Evolutionary conservation across 2,888 invertebrate species (phyloP), one percentile per base, ranked within the genome.

Genomic region (Erebia epiphron): DNA sequence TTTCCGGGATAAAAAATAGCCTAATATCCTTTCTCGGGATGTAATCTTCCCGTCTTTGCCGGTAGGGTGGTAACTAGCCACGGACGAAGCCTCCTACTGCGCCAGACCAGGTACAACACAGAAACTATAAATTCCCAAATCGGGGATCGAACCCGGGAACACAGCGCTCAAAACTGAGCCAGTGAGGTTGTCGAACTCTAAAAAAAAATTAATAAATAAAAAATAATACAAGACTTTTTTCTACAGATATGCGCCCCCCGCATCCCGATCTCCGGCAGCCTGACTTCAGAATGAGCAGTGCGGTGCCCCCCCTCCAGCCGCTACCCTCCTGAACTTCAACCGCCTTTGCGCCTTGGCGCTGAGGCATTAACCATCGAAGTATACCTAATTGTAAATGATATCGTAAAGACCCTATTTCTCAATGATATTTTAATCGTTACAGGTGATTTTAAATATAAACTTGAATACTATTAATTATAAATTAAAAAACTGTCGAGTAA

Each of bases 321-420:
- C 80, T 92, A 52, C 88, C 92, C 7, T 92, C 92, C 86, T 93
- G 93, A 93, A 90, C 87, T 74, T 80, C 90, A 68, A 83, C 89
- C 70, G 92, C 93, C 92, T 93, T 92, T 80, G 88, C 90, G 92
- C 92, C 92, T 26, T 93, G 93, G 93, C 92, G 93, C 81, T 92
- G 74, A 92, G 92, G 92, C 92, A 58, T 49, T 49, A 62, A 49
- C 62, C 9, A 70, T 54, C 52, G 54, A 35, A 4, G 26, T 35
- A 35, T 35, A 35, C 35, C 35, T 35, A 35, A 49, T 68, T 46
- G 41, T 66, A 69, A 71, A 49, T 61, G 16, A 11, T 43, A 16
- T 18, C 16, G 11, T 13, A 43, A 16, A 10, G n/a, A 50, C 16
- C 54, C 18, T 54, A 10, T 2, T 10, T 18, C 54, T 35, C 43